Evolutionary conservation across 30 jellyfish, hydroid and myxozoan species (phyloP), one percentile per base, ranked within the genome.

Genomic region (Nemopilema nomurai): DNA sequence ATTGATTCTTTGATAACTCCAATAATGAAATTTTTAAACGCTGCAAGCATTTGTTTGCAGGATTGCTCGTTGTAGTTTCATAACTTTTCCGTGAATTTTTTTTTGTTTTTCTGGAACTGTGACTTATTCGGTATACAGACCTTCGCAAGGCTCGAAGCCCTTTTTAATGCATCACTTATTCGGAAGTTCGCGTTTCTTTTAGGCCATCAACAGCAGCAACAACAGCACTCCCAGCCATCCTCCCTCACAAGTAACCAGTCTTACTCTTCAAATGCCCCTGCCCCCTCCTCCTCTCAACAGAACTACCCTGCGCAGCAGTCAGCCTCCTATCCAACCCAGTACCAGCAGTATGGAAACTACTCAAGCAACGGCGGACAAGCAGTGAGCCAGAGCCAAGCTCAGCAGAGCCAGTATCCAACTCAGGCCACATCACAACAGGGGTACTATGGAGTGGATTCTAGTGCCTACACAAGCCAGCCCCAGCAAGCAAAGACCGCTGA

Each of bases 241-340:
- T 67, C 95, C 1, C 74, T 77, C 28, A 49, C 89, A 20, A 26
- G 79, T 1, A 79, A 62, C 68, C 89, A 80, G 19, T 24, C 88
- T 3, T 66, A 86, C 75, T 89, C 77, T 57, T 84, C 87, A 30
- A 41, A 13, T 41, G 75, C 85, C 30, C 65, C 91, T 25, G 49
- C 85, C 21, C 64, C 85, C 13, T 76, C 93, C 13, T 76, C 93
- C 13, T 41, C 57, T 3, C 28, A 49, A 13, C 81, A 80, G 22
- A 57, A 28, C 24, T 41, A 51, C 28, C 67, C 68, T 49, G 84
- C 71, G 50, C 91, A 49, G 78, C 65, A 74, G 51, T 8, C 16
- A 27, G 49, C 33, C 49, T 29, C 67, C 17, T 73, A 73, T 31
- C 83, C 83, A 30, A 73, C 83, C 18, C 83, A 73, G 20, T 73